phyloP scores from a whole-genome alignment of 2,888 invertebrate species.

The Prosopocoilus inquinatus region DNA sequence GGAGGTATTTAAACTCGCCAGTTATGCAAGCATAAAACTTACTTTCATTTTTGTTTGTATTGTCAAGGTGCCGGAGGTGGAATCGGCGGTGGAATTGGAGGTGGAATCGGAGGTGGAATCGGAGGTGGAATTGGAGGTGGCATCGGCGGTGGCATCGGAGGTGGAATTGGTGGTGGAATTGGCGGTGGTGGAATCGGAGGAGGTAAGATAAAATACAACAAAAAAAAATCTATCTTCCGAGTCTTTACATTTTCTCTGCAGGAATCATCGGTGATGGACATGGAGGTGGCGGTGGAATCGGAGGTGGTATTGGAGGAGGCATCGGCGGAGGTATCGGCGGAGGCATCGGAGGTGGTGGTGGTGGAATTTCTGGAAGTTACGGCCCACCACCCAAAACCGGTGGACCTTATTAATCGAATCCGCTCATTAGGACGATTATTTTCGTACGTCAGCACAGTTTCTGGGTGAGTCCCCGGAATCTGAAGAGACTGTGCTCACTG shows the following conservation, averaged over 20 bases:
- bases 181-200: conserved; percentile 45
- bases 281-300: conserved; percentile 39
- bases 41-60: conserved; percentile 2
- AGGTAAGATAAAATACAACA: too few relatives aligned
- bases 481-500: neutral
- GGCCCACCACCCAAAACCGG: conserved; percentile 52
- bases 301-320: conserved; percentile 46
- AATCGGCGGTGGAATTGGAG: conserved; percentile 34
- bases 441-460: neutral
- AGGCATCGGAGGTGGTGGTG: conserved; percentile 37
- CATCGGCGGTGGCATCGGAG: conserved; percentile 40
- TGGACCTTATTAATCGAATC: conserved; percentile 47
- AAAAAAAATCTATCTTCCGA: too few relatives aligned
- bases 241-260: conserved; percentile 34
- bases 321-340: conserved; percentile 39
- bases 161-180: conserved; percentile 49
- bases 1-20: conserved; percentile 2
- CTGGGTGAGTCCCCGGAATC: neutral
- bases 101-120: conserved; percentile 43
- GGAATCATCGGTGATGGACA: conserved; percentile 26
- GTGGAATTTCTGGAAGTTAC: conserved; percentile 46
- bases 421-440: neutral
- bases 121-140: conserved; percentile 48
- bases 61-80: conserved; percentile 44
- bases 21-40: neutral